Conservation (phyloP, 2,888 invertebrate species). For the Smittia sp. region DNA sequence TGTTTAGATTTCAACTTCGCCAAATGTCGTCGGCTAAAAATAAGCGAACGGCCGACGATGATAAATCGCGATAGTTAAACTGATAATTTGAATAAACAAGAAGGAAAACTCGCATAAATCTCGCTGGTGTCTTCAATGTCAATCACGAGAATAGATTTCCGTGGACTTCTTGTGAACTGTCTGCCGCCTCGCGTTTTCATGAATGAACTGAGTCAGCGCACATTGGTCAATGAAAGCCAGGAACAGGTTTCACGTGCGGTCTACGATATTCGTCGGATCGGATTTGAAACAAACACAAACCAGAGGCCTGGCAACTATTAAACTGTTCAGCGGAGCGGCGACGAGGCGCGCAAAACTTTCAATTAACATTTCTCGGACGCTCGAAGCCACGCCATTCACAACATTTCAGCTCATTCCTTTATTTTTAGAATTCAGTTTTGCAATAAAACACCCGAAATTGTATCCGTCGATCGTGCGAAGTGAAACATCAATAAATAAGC, state of each 20-base stretch:
- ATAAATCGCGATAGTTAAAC: conserved; percentile 4
- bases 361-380: neutral
- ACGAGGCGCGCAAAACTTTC: neutral
- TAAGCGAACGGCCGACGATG: neutral
- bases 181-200: neutral
- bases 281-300: neutral
- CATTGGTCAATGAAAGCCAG: neutral
- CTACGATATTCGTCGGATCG: neutral
- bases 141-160: neutral
- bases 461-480: neutral
- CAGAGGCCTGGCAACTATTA: neutral
- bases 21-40: conserved; percentile 17
- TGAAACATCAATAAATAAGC: conserved; percentile 9
- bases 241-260: neutral
- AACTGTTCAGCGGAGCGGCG: neutral
- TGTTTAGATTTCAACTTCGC: conserved; percentile 19
- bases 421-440: conserved; percentile 16
- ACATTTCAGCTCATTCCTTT: neutral
- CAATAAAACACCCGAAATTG: neutral
- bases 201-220: neutral
- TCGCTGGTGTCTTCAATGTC: neutral
- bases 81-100: conserved; percentile 21
- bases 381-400: neutral
- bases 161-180: neutral
- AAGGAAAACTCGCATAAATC: conserved; percentile 16